Evolutionary conservation across 2,888 invertebrate species (phyloP), one percentile per base, ranked within the genome.

Genomic region (Apotomis turbidana): DNA sequence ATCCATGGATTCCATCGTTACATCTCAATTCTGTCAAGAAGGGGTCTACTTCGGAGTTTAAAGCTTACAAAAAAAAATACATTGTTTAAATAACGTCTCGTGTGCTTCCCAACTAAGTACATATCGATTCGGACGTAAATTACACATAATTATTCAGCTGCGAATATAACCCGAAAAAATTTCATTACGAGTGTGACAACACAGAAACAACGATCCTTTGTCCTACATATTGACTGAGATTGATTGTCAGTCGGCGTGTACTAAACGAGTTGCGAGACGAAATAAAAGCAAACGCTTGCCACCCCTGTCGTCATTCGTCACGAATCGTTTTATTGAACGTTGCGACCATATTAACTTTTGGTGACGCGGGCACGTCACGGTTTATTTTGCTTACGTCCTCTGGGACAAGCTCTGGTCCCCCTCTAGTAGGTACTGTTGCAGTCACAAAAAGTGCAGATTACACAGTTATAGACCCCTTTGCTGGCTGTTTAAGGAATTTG

Each of bases 181-280:
- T 86, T 88, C 87, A 91, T 90, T 90, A 89, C 84, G 83, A 49
- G 81, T 83, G 80, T 81, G 83, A 84, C 85, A 85, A 84, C 83
- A 86, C 82, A 83, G 86, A 86, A 85, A 89, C 89, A 88, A 86
- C 85, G 84, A 82, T 84, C 89, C 90, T 90, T 89, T 90, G 89
- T 91, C 85, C 87, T 82, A 88, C 83, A 88, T 91, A 91, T 91
- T 90, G 90, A 90, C 91, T 88, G 89, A 87, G 91, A 91, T 90
- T 91, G 92, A 92, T 91, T 89, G 91, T 90, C 92, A 90, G 89
- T 84, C 87, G 88, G 87, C 87, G 88, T 88, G 88, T 86, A 88
- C 88, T 89, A 89, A 90, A 90, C 90, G 91, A 89, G 88, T 89
- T 87, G 88, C 83, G 79, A 78, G 85, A 84, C 82, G 83, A 90